A percentile compares a stretch with the other conserved stretches of the same genome.
Evolutionary conservation across 2,888 invertebrate species (phyloP).

Genomic region (Ariolimax columbianus): DNA sequence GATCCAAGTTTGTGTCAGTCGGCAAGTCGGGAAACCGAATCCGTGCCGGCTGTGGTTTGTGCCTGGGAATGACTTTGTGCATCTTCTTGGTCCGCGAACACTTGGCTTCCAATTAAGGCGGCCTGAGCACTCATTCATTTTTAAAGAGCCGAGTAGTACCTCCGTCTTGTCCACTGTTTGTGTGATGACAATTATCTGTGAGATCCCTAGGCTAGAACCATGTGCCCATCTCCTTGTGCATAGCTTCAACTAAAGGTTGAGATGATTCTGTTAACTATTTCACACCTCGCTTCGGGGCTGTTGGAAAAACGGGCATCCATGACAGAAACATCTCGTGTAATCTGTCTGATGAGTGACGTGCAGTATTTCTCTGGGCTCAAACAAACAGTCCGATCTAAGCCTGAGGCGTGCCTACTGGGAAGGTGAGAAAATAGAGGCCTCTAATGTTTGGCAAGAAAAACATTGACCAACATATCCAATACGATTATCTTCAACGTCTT

Average conservation of each 20-base stretch:
- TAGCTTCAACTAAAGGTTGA: neutral
- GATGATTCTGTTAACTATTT: neutral
- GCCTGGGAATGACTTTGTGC: conserved; percentile 22
- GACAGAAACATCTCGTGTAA: conserved; percentile 15
- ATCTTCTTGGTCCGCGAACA: conserved; percentile 34
- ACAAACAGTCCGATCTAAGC: neutral
- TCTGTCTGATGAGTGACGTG: conserved; percentile 5
- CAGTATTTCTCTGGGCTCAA: no score
- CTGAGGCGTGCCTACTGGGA: neutral
- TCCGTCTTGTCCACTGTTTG: neutral
- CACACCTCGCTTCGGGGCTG: conserved; percentile 12
- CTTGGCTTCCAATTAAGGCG: conserved; percentile 15
- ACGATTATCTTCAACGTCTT: no score
- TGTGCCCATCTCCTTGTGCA: neutral
- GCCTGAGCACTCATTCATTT: conserved; percentile 30
- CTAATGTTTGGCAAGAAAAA: neutral
- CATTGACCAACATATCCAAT: neutral
- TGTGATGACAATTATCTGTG: neutral
- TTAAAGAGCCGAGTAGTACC: conserved; percentile 18
- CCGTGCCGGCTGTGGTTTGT: conserved; percentile 36
- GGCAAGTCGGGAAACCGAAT: conserved; percentile 24
- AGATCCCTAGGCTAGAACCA: neutral
- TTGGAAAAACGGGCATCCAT: neutral
- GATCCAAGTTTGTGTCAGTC: conserved; percentile 35
- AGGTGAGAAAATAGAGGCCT: neutral